phyloP scores from a whole-genome alignment of 2,888 invertebrate species.

The Euclidia mi region DNA sequence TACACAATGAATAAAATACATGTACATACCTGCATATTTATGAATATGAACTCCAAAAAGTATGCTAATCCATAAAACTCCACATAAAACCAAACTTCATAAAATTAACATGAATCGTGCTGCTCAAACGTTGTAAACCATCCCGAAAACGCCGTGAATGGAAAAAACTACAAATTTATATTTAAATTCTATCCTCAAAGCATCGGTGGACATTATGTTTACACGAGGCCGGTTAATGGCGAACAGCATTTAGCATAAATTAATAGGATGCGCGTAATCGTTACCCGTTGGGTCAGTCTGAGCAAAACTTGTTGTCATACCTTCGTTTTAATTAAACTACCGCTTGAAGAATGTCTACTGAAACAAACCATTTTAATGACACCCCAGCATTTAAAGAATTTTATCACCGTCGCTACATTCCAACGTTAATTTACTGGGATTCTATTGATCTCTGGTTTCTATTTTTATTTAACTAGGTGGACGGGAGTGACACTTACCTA shows the following conservation, averaged over 20 bases:
- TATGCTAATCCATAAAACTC: constrained; percentile 21
- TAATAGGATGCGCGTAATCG: constrained; percentile 58
- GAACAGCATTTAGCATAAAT: constrained; percentile 63
- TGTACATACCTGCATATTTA: too few relatives aligned
- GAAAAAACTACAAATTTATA: constrained; percentile 46
- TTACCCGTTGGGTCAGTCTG: constrained; percentile 62
- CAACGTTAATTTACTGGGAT: constrained; percentile 30
- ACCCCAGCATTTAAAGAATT: constrained; percentile 53
- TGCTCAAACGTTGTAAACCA: constrained; percentile 19
- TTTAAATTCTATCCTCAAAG: constrained; percentile 48
- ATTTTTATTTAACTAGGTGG: constrained; percentile 4
- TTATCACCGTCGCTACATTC: constrained; percentile 26
- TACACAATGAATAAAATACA: too few relatives aligned
- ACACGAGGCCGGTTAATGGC: constrained; percentile 36
- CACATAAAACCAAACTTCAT: constrained; percentile 13
- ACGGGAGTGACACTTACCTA: too few relatives aligned
- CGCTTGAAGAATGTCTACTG: constrained; percentile 66
- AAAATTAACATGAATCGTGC: constrained; percentile 28
- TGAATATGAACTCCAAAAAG: not conserved
- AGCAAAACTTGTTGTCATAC: constrained; percentile 61
- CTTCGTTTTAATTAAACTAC: constrained; percentile 73
- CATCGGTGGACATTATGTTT: constrained; percentile 51
- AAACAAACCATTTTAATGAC: constrained; percentile 68
- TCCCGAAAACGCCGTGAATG: constrained; percentile 29
- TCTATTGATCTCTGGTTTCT: constrained; percentile 11